Conservation (phyloP, 2,797 vertebrate genomes). For the Florisuga fusca region DNA sequence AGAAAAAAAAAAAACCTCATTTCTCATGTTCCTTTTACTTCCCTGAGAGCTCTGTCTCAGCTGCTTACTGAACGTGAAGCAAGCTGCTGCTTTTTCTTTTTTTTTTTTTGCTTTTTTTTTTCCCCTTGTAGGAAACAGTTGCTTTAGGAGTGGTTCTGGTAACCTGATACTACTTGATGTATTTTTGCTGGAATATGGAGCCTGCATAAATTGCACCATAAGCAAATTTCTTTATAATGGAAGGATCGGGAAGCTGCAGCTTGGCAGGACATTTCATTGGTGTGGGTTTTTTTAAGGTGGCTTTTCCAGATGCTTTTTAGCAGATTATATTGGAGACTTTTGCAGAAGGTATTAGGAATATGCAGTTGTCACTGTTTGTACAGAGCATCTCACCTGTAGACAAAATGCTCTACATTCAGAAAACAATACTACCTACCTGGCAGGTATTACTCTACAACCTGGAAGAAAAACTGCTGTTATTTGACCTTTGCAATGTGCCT, state of each 20-base stretch:
- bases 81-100: neutral
- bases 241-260: constrained; percentile 54
- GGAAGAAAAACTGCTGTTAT: neutral
- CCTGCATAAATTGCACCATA: constrained; percentile 36
- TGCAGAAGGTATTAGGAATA: neutral
- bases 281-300: constrained; percentile 62
- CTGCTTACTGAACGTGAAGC: neutral
- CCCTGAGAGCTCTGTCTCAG: neutral
- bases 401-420: neutral
- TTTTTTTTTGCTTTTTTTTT: neutral
- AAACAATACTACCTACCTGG: neutral
- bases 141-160: constrained; percentile 48
- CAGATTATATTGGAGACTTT: neutral
- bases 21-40: constrained; percentile 4
- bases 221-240: constrained; percentile 70
- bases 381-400: neutral
- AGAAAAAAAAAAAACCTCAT: neutral
- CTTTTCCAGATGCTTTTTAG: constrained; percentile 50
- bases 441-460: neutral
- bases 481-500: neutral
- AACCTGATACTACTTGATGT: constrained; percentile 56
- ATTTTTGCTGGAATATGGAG: constrained; percentile 68
- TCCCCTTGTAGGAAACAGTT: constrained; percentile 16
- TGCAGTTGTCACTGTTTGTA: neutral
- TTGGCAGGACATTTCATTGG: constrained; percentile 22